A percentile compares a stretch with the other conserved stretches of the same genome.
Evolutionary conservation across 2,888 invertebrate genomes (phyloP).

Genomic region (Coenonympha arcania): DNA sequence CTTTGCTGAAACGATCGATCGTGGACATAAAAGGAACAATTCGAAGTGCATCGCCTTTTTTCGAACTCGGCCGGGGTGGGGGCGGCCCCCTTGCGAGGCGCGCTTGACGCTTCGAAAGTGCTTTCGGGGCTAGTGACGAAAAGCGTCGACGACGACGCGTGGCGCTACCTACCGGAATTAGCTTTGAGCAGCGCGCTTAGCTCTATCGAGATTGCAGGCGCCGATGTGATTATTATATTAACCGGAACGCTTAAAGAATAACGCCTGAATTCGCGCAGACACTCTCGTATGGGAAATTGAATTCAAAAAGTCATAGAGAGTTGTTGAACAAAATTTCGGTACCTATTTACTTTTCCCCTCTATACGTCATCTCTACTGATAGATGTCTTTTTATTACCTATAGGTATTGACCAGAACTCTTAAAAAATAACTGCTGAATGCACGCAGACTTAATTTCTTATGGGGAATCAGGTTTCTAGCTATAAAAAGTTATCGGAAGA

Average conservation of each 20-base stretch:
- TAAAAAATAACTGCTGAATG: too few relatives aligned
- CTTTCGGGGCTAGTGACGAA: conserved; percentile 60
- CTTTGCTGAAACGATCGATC: conserved; percentile 71
- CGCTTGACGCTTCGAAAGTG: conserved; percentile 63
- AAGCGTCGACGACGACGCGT: conserved; percentile 46
- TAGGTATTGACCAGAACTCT: too few relatives aligned
- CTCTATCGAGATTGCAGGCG: conserved; percentile 30
- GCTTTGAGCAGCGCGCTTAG: conserved; percentile 38
- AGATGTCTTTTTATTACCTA: too few relatives aligned
- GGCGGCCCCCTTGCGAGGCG: conserved; percentile 40
- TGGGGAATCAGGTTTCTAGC: too few relatives aligned
- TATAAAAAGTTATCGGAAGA: too few relatives aligned
- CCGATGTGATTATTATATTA: conserved; percentile 30
- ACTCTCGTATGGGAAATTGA: too few relatives aligned
- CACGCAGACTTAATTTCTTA: too few relatives aligned
- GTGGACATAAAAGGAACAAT: conserved; percentile 73
- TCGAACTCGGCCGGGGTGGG: conserved; percentile 53
- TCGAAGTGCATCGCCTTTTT: conserved; percentile 72
- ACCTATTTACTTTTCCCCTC: too few relatives aligned
- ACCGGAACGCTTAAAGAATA: conserved; percentile 1
- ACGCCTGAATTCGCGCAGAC: conserved; percentile 8
- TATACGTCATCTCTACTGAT: too few relatives aligned
- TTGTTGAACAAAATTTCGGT: too few relatives aligned
- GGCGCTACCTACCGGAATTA: conserved; percentile 43
- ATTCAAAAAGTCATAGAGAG: too few relatives aligned